These are phyloP conservation scores for Formicarius rufipectus DNA, from an alignment of 2,113 vertebrate genomes.

Conservation along the genomic window DNA sequence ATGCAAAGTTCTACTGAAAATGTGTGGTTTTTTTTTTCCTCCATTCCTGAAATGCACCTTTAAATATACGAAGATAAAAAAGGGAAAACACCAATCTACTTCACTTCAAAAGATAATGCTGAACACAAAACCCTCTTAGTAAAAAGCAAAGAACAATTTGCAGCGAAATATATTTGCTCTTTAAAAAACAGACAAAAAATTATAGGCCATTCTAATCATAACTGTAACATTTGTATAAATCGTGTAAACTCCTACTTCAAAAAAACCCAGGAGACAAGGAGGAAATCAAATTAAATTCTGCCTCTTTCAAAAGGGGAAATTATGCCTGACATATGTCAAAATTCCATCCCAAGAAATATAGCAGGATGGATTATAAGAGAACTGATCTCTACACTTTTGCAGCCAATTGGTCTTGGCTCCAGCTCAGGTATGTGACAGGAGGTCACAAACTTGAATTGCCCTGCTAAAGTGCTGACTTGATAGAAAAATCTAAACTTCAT, in stretches of 20 bases:
- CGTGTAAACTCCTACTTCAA: neutral
- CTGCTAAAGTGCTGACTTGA: conserved; percentile 49
- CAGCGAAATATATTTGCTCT: neutral
- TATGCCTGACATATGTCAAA: conserved; percentile 49
- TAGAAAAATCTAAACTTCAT: conserved; percentile 25
- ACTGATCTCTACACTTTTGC: conserved; percentile 20
- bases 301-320: conserved; percentile 36
- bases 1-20: neutral
- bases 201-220: neutral
- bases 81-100: neutral
- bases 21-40: neutral
- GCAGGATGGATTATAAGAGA: neutral
- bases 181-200: neutral
- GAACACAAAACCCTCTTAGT: neutral
- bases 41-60: neutral
- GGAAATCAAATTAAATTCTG: conserved; percentile 42
- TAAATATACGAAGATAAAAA: neutral
- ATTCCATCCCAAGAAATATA: conserved; percentile 40
- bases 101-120: neutral
- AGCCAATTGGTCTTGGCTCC: conserved; percentile 48
- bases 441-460: conserved; percentile 46
- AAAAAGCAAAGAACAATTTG: neutral
- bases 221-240: neutral
- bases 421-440: conserved; percentile 55
- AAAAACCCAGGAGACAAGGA: neutral